Percentiles rank a stretch among this genome's conserved stretches.
Evolutionary conservation across 92 coral and sea anemone species (phyloP).

Genomic region (Meandrina meandrites): DNA sequence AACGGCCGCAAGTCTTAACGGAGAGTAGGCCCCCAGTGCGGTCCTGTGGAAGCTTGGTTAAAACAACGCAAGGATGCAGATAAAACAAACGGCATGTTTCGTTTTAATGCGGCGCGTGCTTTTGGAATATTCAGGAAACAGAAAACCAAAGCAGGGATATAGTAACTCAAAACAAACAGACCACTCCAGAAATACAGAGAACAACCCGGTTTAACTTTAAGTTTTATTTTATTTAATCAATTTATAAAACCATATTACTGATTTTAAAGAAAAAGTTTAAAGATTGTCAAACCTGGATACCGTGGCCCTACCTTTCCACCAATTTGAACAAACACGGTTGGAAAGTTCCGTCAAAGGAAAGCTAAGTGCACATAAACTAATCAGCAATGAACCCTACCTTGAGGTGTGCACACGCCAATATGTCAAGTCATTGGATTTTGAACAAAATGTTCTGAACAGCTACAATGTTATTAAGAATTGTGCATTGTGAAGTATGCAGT

Average conservation of each 20-base stretch:
- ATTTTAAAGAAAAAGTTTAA: not conserved
- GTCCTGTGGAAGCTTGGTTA: too few species aligned
- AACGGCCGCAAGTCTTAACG: too few species aligned
- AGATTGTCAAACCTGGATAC: conserved; percentile 51
- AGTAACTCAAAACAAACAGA: too few species aligned
- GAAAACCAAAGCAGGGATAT: too few species aligned
- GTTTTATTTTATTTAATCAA: not conserved
- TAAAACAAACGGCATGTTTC: too few species aligned
- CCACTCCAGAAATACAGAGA: too few species aligned
- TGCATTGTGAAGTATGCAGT: not conserved
- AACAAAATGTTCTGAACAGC: not conserved
- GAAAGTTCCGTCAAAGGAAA: conserved; percentile 1
- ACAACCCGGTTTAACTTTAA: not conserved
- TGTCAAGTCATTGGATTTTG: not conserved
- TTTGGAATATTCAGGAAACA: too few species aligned
- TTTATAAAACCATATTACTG: not conserved
- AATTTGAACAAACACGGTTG: conserved; percentile 19
- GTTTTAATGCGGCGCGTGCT: too few species aligned
- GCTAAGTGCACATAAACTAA: not conserved
- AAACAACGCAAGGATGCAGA: too few species aligned
- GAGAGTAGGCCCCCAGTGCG: too few species aligned
- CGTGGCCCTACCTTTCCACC: conserved; percentile 72
- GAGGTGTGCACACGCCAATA: not conserved
- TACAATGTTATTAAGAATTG: not conserved
- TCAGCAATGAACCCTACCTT: conserved; percentile 37